These are phyloP conservation scores for Stegodyphus mimosarum DNA, from an alignment of 1,140 invertebrate species.

Conservation along the genomic window DNA sequence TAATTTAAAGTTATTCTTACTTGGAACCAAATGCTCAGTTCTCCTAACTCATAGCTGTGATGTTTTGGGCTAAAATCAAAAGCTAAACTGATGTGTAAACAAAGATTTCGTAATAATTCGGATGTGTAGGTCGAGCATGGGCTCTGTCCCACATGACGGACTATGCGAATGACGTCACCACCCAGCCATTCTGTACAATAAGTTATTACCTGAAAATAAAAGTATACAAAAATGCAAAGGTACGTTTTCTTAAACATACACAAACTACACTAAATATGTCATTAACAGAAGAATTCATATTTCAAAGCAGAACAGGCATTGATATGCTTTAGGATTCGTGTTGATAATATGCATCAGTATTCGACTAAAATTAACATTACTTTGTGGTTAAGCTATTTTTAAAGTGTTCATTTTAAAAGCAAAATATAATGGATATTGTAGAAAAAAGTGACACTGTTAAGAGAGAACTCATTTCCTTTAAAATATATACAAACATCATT, in stretches of 20 bases:
- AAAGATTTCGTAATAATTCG: constrained; percentile 80
- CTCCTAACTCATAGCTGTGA: constrained; percentile 75
- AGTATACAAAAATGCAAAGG: not conserved
- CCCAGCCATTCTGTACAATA: constrained; percentile 76
- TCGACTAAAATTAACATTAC: too few relatives aligned
- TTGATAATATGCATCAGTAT: too few relatives aligned
- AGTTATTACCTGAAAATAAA: constrained; percentile 71
- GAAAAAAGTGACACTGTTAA: too few relatives aligned
- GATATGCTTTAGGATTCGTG: too few relatives aligned
- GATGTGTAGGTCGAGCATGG: constrained; percentile 85
- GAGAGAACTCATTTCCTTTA: too few relatives aligned
- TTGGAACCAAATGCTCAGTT: constrained; percentile 84
- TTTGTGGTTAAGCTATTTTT: too few relatives aligned
- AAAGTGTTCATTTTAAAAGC: too few relatives aligned
- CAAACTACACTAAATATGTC: not conserved
- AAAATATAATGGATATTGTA: too few relatives aligned
- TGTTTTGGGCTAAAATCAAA: constrained; percentile 78
- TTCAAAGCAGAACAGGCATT: too few relatives aligned
- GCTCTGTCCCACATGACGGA: constrained; percentile 79
- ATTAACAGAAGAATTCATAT: too few relatives aligned
- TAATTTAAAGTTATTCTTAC: constrained; percentile 12
- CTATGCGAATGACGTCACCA: constrained; percentile 74
- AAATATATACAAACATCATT: too few relatives aligned
- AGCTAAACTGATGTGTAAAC: constrained; percentile 82
- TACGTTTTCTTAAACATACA: not conserved